Evolutionary conservation across 2,797 vertebrate species (phyloP).

Genomic region (Sebastes melanostomus): DNA sequence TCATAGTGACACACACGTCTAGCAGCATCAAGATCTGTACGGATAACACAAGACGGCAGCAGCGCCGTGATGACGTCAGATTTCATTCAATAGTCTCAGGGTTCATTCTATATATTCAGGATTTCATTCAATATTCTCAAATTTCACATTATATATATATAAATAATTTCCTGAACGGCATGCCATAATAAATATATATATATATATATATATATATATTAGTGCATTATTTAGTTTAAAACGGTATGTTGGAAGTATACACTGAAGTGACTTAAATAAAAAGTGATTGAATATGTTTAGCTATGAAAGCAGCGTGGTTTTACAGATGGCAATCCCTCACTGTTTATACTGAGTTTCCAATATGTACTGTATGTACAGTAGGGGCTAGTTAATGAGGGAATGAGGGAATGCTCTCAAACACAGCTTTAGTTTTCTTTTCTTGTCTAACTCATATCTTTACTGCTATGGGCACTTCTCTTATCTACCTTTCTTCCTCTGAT

Average conservation of each 20-base stretch:
- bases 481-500: neutral
- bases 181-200: neutral
- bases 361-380: too few species aligned
- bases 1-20: too few species aligned
- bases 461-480: neutral
- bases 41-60: too few species aligned
- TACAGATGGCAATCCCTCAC: neutral
- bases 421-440: neutral
- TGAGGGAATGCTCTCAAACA: neutral
- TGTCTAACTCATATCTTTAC: neutral
- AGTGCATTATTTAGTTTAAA: neutral
- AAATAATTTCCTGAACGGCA: too few species aligned
- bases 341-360: neutral
- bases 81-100: too few species aligned
- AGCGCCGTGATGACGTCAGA: too few species aligned
- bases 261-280: neutral
- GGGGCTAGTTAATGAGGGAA: neutral
- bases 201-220: neutral
- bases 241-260: neutral
- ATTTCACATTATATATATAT: neutral
- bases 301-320: neutral
- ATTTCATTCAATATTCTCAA: neutral
- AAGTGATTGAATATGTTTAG: neutral
- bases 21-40: too few species aligned
- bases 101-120: too few species aligned